Percentiles rank a stretch among this genome's conserved stretches.
Conservation (phyloP, 2,113 vertebrate species). For the Malurus alboscapulatus region DNA sequence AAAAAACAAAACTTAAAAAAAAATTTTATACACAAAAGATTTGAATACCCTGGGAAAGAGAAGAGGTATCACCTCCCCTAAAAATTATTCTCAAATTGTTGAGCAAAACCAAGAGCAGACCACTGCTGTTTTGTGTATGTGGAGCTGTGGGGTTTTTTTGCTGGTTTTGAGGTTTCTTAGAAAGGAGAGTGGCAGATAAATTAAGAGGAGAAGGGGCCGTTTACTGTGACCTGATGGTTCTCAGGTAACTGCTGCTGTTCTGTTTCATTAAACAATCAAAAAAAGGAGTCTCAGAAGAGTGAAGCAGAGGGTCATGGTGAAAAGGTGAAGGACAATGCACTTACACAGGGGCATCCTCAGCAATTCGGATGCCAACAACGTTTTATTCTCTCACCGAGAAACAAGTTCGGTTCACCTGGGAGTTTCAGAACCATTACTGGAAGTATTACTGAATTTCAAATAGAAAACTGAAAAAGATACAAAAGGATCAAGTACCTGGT, state of each 20-base stretch:
- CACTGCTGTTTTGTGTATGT: not conserved
- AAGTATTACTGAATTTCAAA: constrained; percentile 66
- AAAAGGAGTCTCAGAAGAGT: constrained; percentile 5
- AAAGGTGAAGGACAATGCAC: not conserved
- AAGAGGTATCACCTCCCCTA: not conserved
- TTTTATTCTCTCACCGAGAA: constrained; percentile 44
- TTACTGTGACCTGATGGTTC: not conserved
- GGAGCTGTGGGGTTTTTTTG: not conserved
- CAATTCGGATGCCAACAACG: constrained; percentile 1
- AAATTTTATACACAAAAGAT: not conserved
- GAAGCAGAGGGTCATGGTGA: constrained; percentile 19
- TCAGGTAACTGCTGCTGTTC: not conserved
- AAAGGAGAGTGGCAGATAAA: constrained; percentile 5
- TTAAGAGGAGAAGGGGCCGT: not conserved
- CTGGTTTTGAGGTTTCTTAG: not conserved
- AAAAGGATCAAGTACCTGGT: constrained; percentile 72
- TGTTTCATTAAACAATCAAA: not conserved
- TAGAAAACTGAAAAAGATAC: constrained; percentile 74
- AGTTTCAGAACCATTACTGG: constrained; percentile 56
- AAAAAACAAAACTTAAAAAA: not conserved
- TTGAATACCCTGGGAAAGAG: not conserved
- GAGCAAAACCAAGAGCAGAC: not conserved
- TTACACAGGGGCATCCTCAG: constrained; percentile 29
- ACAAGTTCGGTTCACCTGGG: not conserved
- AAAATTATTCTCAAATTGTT: not conserved